Conservation (phyloP, 2,888 invertebrate genomes). For the Diaperis boleti region DNA sequence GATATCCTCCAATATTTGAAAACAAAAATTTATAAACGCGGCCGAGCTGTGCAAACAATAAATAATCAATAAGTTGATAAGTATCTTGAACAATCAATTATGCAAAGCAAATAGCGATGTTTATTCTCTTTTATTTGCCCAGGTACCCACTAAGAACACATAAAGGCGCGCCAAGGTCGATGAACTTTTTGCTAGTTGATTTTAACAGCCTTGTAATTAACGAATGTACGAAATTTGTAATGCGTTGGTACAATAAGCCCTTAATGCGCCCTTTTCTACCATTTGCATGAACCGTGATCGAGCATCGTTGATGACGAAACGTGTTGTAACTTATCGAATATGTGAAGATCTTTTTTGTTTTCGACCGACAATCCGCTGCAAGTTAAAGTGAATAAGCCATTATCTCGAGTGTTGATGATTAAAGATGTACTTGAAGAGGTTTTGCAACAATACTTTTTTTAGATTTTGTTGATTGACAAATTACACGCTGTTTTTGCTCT, state of each 20-base stretch:
- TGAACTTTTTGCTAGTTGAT: conserved; percentile 47
- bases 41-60: conserved; percentile 40
- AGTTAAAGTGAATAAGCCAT: conserved; percentile 1
- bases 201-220: conserved; percentile 47
- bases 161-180: conserved; percentile 47
- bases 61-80: conserved; percentile 57
- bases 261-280: too few species aligned
- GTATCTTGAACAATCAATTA: conserved; percentile 57
- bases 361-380: not conserved
- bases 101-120: conserved; percentile 54
- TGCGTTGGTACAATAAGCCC: conserved; percentile 45
- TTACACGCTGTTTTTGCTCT: not conserved
- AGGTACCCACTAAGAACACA: conserved; percentile 52
- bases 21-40: conserved; percentile 40
- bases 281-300: not conserved
- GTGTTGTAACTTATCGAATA: conserved; percentile 1
- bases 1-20: conserved; percentile 33
- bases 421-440: conserved; percentile 10
- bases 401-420: conserved; percentile 15
- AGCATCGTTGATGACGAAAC: not conserved
- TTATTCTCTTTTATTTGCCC: conserved; percentile 50
- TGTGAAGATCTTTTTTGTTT: not conserved
- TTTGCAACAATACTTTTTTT: conserved; percentile 10
- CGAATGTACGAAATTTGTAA: conserved; percentile 44
- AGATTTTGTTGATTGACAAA: conserved; percentile 14